A percentile compares a stretch with the other conserved stretches of the same genome.
These are phyloP conservation scores for Aphidius colemani DNA, from an alignment of 2,888 invertebrate genomes.

Conservation along the genomic window DNA sequence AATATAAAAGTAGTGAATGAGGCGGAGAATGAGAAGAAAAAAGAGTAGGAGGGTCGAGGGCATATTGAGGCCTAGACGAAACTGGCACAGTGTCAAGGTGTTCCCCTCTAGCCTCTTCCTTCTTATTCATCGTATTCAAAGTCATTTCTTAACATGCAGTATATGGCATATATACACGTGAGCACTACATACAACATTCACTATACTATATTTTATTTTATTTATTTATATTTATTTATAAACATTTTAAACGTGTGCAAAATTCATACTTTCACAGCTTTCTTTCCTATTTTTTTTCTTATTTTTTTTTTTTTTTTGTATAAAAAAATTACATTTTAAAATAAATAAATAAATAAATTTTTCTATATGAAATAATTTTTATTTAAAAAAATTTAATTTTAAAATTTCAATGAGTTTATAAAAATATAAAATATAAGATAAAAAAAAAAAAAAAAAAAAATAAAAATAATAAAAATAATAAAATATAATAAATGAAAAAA, in stretches of 20 bases:
- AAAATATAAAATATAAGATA: too few relatives aligned
- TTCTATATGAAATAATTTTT: too few relatives aligned
- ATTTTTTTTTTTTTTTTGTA: background rate
- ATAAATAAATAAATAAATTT: background rate
- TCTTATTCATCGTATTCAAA: too few relatives aligned
- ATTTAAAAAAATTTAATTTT: too few relatives aligned
- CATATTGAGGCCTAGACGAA: slow-evolving; percentile 41
- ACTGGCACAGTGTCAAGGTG: slow-evolving; percentile 57
- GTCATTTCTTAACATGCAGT: too few relatives aligned
- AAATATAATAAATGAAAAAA: background rate
- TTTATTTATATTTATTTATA: slow-evolving; percentile 8
- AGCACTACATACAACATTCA: slow-evolving; percentile 13
- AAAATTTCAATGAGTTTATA: too few relatives aligned
- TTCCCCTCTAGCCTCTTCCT: slow-evolving; percentile 14
- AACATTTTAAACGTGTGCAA: too few relatives aligned
- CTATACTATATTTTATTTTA: slow-evolving; percentile 2
- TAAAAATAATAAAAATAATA: too few relatives aligned
- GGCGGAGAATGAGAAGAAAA: slow-evolving; percentile 6
- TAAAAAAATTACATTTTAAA: background rate
- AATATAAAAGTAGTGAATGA: too few relatives aligned
- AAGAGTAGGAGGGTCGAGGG: slow-evolving; percentile 19
- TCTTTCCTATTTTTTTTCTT: slow-evolving; percentile 37
- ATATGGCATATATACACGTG: slow-evolving; percentile 8
- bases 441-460: too few relatives aligned
- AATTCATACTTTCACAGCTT: slow-evolving; percentile 44